phyloP scores from a whole-genome alignment of 1,140 invertebrate genomes.

The Cyphomyrmex costatus region DNA sequence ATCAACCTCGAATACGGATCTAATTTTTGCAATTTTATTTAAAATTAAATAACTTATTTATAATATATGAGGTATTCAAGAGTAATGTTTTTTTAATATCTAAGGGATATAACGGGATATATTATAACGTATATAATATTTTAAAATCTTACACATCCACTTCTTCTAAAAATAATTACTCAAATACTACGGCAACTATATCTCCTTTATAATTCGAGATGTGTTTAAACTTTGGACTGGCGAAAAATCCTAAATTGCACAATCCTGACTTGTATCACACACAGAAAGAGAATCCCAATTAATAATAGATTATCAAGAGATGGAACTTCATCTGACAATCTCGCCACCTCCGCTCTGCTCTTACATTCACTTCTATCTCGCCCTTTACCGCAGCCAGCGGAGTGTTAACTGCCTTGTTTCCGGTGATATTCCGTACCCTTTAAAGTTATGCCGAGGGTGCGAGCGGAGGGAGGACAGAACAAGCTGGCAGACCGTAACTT shows the following conservation, averaged over 20 bases:
- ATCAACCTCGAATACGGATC: too few species aligned
- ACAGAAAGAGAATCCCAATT: slow-evolving; percentile 71
- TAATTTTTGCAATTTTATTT: too few species aligned
- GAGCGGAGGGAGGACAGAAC: neutral
- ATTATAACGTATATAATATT: too few species aligned
- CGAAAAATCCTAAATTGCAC: neutral
- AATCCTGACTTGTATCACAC: slow-evolving; percentile 5
- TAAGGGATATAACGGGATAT: too few species aligned
- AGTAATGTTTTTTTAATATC: too few species aligned
- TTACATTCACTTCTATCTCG: slow-evolving; percentile 54
- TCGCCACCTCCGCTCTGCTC: neutral
- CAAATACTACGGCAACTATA: too few species aligned
- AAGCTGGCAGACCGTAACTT: slow-evolving; percentile 12
- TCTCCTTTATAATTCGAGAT: neutral
- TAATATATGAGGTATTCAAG: too few species aligned
- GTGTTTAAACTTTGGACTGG: slow-evolving; percentile 2
- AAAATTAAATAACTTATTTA: too few species aligned
- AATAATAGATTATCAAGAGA: slow-evolving; percentile 82
- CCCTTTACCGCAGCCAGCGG: slow-evolving; percentile 71
- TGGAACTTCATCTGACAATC: slow-evolving; percentile 76
- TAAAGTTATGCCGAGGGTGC: slow-evolving; percentile 57
- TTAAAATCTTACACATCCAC: too few species aligned
- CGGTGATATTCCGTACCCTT: slow-evolving; percentile 74
- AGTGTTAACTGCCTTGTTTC: slow-evolving; percentile 75
- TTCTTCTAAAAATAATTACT: too few species aligned